phyloP scores from a whole-genome alignment of 2,113 vertebrate genomes.

The Tympanuchus pallidicinctus region DNA sequence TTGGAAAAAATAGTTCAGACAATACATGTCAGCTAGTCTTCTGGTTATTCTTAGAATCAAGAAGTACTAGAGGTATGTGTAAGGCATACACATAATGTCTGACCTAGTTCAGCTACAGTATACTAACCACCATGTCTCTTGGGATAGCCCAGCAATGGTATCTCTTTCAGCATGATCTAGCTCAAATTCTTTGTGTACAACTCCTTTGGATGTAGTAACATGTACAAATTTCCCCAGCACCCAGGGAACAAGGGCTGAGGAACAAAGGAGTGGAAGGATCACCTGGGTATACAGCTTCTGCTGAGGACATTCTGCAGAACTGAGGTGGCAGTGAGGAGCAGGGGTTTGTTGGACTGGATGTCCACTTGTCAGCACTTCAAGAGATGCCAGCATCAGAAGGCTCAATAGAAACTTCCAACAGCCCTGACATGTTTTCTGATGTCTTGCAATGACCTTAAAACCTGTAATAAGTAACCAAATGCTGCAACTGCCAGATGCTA shows the following conservation, averaged over 20 bases:
- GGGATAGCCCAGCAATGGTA: background rate
- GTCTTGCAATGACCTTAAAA: background rate
- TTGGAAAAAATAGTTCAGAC: background rate
- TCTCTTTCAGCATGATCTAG: background rate
- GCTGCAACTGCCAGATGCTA: background rate
- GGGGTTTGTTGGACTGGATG: background rate
- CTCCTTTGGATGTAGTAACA: background rate
- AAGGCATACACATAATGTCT: background rate
- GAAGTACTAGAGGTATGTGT: rapidly evolving
- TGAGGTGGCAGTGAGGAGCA: background rate
- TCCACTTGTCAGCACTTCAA: background rate
- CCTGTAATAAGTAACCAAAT: background rate
- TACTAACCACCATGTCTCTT: background rate
- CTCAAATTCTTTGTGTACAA: background rate
- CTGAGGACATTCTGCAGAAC: background rate
- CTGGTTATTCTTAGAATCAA: background rate
- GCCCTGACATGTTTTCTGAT: background rate
- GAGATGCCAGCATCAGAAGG: background rate
- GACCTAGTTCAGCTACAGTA: background rate
- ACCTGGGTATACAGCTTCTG: background rate
- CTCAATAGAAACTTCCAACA: background rate
- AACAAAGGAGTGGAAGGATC: background rate
- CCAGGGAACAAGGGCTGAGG: background rate
- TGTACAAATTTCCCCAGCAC: background rate
- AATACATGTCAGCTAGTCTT: background rate